Base-by-base conservation (phyloP, 1,140 invertebrate species). In the Pachypeltis micranthus region DNA sequence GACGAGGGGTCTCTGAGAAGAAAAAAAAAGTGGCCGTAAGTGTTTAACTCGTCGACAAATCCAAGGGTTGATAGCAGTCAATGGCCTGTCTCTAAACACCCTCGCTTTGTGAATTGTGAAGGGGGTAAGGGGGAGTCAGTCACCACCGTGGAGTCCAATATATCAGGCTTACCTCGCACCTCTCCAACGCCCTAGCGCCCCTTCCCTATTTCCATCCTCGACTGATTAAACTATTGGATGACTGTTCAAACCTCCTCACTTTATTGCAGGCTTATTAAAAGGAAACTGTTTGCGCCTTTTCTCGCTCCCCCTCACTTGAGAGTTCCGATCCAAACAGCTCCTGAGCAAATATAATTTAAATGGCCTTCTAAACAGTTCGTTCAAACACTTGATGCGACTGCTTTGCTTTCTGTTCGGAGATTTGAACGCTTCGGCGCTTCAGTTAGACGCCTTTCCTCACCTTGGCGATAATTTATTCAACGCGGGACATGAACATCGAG, bases 251-350 rank as follows among this genome's bases (percentile, higher is more conserved):
- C 34, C 47, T 51, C 47, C 47, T 51, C 47, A 59, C 19, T 59
- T 59, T 59, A 59, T 59, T 59, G 58, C 58, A 25, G 25, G 34
- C 44, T 61, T 61, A 61, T 61, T 61, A 61, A 61, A 61, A 61
- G 19, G 31, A 44, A 61, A 61, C 27, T 25, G 24, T 58, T 29
- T 44, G 23, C 44, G 14, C 19, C n/a, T 39, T 47, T 27, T 39
- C 24, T 16, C 24, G n/a, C 25, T 27, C 31, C 44, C 44, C 28
- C 28, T 44, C 19, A 27, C 29, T 57, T 27, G 25, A 27, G 55
- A 24, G 25, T 21, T 54, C 47, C 47, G 10, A 7, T 16, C 24
- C 55, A 12, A 12, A 23, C n/a, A 54, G 58, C 19, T 39, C 44
- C 59, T 3, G 34, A 21, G 31, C 39, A 61, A 61, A 61, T 61